Evolutionary conservation across 2,113 vertebrate species (phyloP).

Genomic region (Myodes glareolus): DNA sequence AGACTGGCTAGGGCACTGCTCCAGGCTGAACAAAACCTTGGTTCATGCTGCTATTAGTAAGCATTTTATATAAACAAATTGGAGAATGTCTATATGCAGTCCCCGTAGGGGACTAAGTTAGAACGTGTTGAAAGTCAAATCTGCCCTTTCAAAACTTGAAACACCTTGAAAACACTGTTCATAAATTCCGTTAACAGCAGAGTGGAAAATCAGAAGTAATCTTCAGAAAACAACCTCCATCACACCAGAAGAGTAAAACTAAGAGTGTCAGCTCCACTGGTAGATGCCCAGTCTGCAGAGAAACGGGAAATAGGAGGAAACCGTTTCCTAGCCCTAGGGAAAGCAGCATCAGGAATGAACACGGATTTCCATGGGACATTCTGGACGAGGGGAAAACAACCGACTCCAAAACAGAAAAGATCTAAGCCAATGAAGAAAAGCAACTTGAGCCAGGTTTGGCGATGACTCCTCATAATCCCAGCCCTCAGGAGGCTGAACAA

Average conservation of each 20-base stretch:
- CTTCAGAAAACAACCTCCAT: neutral
- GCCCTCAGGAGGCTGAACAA: neutral
- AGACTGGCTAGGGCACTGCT: neutral
- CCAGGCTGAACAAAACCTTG: neutral
- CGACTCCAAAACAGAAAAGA: neutral
- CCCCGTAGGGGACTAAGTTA: neutral
- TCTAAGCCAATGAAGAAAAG: neutral
- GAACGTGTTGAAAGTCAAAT: constrained; percentile 29
- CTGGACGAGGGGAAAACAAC: neutral
- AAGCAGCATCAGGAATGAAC: neutral
- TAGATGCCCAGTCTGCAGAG: neutral
- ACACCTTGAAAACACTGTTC: constrained; percentile 13
- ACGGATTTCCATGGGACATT: neutral
- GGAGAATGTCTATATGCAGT: neutral
- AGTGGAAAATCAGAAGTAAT: constrained; percentile 10
- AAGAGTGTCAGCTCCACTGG: neutral
- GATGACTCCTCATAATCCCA: neutral
- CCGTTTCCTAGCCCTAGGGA: neutral
- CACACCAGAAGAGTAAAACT: neutral
- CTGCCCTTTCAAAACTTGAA: constrained; percentile 43
- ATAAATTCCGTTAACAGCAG: neutral
- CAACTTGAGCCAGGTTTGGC: neutral
- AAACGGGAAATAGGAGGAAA: neutral
- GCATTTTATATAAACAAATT: constrained; percentile 29
- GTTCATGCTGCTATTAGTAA: neutral